Conservation (phyloP, 2,113 vertebrate genomes). For the Excalfactoria chinensis region DNA sequence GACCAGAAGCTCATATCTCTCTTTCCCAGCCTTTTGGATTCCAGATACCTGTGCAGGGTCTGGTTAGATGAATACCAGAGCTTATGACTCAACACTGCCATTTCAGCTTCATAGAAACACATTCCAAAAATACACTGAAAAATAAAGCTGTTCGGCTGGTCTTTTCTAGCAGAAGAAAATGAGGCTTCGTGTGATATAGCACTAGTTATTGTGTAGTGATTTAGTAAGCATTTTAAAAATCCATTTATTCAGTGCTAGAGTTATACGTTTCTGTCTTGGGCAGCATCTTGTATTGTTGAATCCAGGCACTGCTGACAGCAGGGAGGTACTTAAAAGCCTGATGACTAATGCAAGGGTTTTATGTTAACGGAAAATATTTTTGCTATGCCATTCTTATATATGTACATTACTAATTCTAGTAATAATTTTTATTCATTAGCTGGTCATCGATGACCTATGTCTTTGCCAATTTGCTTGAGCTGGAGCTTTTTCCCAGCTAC, state of each 20-base stretch:
- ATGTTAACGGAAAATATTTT: slow-evolving; percentile 12
- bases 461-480: not conserved
- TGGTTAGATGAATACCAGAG: slow-evolving; percentile 54
- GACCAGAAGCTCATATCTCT: slow-evolving; percentile 16
- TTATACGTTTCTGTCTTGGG: slow-evolving; percentile 37
- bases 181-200: slow-evolving; percentile 37
- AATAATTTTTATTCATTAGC: not conserved
- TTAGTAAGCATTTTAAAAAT: slow-evolving; percentile 58
- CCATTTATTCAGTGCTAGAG: slow-evolving; percentile 40
- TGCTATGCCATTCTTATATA: not conserved
- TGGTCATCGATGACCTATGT: not conserved
- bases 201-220: slow-evolving; percentile 30
- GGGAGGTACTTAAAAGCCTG: not conserved
- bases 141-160: slow-evolving; percentile 52
- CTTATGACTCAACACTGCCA: slow-evolving; percentile 56
- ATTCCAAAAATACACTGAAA: slow-evolving; percentile 61
- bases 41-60: slow-evolving; percentile 31
- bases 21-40: slow-evolving; percentile 39
- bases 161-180: slow-evolving; percentile 7
- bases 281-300: slow-evolving; percentile 56
- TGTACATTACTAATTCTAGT: not conserved
- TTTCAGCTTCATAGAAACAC: slow-evolving; percentile 65
- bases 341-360: not conserved
- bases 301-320: not conserved
- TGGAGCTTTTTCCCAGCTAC: not conserved